Evolutionary conservation across 1,140 invertebrate species (phyloP), one percentile per base, ranked within the genome.

Genomic region (Helicorthomorpha holstii): DNA sequence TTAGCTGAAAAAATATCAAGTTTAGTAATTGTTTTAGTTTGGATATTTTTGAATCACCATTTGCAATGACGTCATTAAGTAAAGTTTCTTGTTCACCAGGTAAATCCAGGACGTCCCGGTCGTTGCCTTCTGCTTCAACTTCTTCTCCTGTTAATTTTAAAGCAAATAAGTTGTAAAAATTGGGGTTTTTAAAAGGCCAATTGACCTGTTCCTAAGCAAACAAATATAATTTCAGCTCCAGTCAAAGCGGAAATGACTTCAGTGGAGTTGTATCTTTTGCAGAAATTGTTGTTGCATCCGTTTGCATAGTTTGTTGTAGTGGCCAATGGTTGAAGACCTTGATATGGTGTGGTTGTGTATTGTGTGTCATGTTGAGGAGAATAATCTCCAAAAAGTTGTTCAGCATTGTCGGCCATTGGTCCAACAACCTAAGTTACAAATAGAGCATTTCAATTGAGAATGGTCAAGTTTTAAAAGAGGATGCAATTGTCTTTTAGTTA

Each of bases 201-300:
- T 53, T 52, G 26, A 67, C 67, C 67, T 58, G 66, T 67, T 55
- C 66, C 67, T 2, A 68, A 51, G 55, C 63, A 64, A 14, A 67
- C 56, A 56, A 68, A 57, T 41, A 64, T 56, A 0, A 66, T 7
- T 22, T 68, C 57, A 19, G 60, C 52, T n/a, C 50, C 51, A 16
- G 46, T 50, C n/a, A 66, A 59, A 22, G 63, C 60, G 26, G 42
- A 27, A 16, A 52, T 56, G 3, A 68, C 52, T 14, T 50, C 54
- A 4, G 41, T 43, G 10, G 26, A 24, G 7, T 60, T 56, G 53
- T 66, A 66, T 7, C 57, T 43, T 7, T 42, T 34, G 54, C 65
- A 67, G n/a, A 16, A 45, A 46, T 4, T 46, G 2, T 58, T 42
- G 12, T 23, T 3, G 57, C 66, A 68, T 12, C 64, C 66, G 19